These are phyloP conservation scores for Agonopterix arenella DNA, from an alignment of 2,888 invertebrate genomes.

Conservation along the genomic window DNA sequence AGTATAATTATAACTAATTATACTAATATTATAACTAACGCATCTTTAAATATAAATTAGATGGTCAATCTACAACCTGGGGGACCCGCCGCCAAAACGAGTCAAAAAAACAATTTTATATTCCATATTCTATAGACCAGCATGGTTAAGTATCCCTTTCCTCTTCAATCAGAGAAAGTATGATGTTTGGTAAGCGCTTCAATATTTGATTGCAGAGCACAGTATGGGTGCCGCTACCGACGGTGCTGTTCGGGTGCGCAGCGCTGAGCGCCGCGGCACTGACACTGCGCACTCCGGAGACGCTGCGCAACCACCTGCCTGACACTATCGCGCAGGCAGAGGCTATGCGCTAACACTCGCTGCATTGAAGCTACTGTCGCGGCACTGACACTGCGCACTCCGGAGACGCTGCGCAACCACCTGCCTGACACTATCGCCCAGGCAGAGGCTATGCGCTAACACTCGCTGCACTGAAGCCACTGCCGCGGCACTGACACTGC, in stretches of 20 bases:
- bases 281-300: slow-evolving; percentile 33
- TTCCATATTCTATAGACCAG: no score
- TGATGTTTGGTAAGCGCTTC: no score
- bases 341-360: slow-evolving; percentile 8
- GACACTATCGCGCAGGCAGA: slow-evolving; percentile 33
- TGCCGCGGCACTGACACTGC: slow-evolving; percentile 28
- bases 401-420: slow-evolving; percentile 24
- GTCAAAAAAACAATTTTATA: no score
- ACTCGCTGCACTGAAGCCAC: no score
- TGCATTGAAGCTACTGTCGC: background rate
- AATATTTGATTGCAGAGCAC: background rate
- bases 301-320: slow-evolving; percentile 21
- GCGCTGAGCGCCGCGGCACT: slow-evolving; percentile 56
- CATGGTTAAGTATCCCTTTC: no score
- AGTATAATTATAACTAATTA: no score
- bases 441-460: slow-evolving; percentile 19
- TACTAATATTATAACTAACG: no score
- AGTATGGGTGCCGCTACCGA: slow-evolving; percentile 50
- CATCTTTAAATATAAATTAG: no score
- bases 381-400: slow-evolving; percentile 24
- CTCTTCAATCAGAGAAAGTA: no score
- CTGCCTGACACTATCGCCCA: slow-evolving; percentile 32
- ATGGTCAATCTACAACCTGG: no score
- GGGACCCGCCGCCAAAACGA: no score
- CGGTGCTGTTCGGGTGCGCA: slow-evolving; percentile 64